phyloP scores from a whole-genome alignment of 2,888 invertebrate species.

The Trichopria drosophilae region DNA sequence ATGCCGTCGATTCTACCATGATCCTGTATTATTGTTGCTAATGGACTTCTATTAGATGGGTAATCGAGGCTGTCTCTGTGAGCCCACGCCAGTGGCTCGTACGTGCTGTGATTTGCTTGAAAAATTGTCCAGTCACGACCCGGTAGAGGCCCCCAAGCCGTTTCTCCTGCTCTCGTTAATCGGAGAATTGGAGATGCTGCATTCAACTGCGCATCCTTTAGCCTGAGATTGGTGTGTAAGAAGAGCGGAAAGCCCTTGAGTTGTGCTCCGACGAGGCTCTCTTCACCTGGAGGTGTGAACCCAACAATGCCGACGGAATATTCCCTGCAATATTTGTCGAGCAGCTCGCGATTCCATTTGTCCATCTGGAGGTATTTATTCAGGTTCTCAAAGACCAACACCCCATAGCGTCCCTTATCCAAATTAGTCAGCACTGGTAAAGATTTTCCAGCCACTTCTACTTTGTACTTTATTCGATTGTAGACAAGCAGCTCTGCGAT shows the following conservation, averaged over 20 bases:
- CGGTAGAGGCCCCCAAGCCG: slow-evolving; percentile 82
- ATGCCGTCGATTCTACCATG: slow-evolving; percentile 90
- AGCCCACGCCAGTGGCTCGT: slow-evolving; percentile 90
- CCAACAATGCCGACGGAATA: slow-evolving; percentile 93
- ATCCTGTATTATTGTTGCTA: slow-evolving; percentile 87
- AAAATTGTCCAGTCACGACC: slow-evolving; percentile 96
- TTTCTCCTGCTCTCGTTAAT: slow-evolving; percentile 85
- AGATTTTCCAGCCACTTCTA: slow-evolving; percentile 90
- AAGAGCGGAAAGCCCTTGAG: slow-evolving; percentile 88
- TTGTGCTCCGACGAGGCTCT: slow-evolving; percentile 83
- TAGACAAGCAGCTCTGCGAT: slow-evolving; percentile 91
- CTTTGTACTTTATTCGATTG: slow-evolving; percentile 93
- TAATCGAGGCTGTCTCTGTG: slow-evolving; percentile 70
- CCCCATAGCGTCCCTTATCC: slow-evolving; percentile 94
- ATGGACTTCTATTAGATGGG: slow-evolving; percentile 68
- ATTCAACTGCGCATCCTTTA: slow-evolving; percentile 87
- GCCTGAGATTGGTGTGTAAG: slow-evolving; percentile 83
- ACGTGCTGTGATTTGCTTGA: slow-evolving; percentile 89
- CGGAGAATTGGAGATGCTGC: slow-evolving; percentile 82
- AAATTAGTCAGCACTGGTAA: slow-evolving; percentile 90
- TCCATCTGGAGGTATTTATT: slow-evolving; percentile 96
- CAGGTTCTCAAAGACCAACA: slow-evolving; percentile 95
- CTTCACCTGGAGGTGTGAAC: slow-evolving; percentile 86
- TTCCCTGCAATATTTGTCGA: slow-evolving; percentile 96
- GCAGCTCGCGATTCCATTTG: slow-evolving; percentile 92